Evolutionary conservation across 1,140 invertebrate species (phyloP), one percentile per base, ranked within the genome.

Genomic region (Drosophila baimaii): DNA sequence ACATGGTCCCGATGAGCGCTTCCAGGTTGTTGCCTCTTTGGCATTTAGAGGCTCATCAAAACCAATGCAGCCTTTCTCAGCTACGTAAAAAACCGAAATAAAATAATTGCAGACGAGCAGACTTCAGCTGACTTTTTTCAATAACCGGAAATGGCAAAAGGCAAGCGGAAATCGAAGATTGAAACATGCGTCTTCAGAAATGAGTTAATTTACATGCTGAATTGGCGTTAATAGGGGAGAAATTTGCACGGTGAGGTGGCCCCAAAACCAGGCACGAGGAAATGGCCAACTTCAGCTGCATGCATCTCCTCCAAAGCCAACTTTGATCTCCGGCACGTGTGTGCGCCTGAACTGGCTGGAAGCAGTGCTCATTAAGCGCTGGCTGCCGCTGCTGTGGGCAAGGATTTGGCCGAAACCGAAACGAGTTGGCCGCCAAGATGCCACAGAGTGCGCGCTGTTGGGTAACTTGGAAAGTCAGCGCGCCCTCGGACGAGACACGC

Each of bases 201-300:
- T 79, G 70, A 78, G 69, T 71, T 71, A 90, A 88, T 88, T 89
- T 89, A 82, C 77, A 78, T 84, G 61, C 69, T 63, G 62, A 84
- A 84, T 69, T 84, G 77, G 81, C 80, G 84, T 37, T 90, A 88
- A 90, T 84, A 71, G 70, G 80, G 59, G 84, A 81, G 84, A 89
- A 84, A 88, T 63, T 74, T 79, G 54, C 49, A 47, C 77, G 56
- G 49, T 49, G 44, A 74, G 79, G 33, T 72, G 66, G 39, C 46
- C 75, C 25, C 43, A 70, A 86, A 82, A 66, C 17, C 37, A 51
- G 68, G 73, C 75, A 78, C 44, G 55, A 86, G 84, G 84, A 88
- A 88, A 77, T 56, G 15, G 19, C 44, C 51, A 21, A 29, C 51
- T 21, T 35, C 29, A 49, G 21, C 41, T 44, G 29, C 35, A 46